These are phyloP conservation scores for Laspeyria flexula DNA, from an alignment of 2,888 invertebrate species.

Conservation along the genomic window DNA sequence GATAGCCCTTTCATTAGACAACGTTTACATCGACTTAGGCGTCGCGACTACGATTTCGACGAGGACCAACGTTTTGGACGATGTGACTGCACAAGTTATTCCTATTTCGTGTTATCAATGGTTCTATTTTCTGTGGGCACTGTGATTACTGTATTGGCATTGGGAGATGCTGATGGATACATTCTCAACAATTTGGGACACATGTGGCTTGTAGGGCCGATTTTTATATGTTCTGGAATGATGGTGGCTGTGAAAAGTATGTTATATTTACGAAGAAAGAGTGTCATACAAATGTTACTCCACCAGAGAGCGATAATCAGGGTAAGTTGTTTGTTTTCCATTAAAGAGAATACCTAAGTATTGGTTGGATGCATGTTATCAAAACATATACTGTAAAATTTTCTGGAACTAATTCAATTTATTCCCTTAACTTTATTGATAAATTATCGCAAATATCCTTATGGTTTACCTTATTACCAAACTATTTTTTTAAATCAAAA, in stretches of 20 bases:
- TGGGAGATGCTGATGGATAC: slow-evolving; percentile 87
- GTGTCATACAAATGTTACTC: slow-evolving; percentile 88
- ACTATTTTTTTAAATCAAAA: no score
- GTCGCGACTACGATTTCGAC: slow-evolving; percentile 86
- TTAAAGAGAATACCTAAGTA: no score
- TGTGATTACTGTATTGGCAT: slow-evolving; percentile 87
- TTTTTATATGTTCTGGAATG: slow-evolving; percentile 89
- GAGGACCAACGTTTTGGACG: slow-evolving; percentile 87
- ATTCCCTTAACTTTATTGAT: no score
- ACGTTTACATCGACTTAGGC: slow-evolving; percentile 86
- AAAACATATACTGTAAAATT: no score
- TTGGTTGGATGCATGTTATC: no score
- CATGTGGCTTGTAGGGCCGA: slow-evolving; percentile 89
- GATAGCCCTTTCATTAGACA: slow-evolving; percentile 87
- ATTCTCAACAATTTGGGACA: slow-evolving; percentile 87
- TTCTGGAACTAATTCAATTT: background rate
- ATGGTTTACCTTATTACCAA: no score
- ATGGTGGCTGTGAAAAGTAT: slow-evolving; percentile 90
- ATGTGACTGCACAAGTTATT: slow-evolving; percentile 89
- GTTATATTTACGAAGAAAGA: slow-evolving; percentile 88
- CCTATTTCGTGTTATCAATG: slow-evolving; percentile 87
- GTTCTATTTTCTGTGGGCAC: slow-evolving; percentile 88
- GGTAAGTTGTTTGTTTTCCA: slow-evolving; percentile 70
- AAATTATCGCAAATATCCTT: no score
- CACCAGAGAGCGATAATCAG: slow-evolving; percentile 87